phyloP scores from a whole-genome alignment of 1,140 invertebrate species.

The Bacillus rossius region DNA sequence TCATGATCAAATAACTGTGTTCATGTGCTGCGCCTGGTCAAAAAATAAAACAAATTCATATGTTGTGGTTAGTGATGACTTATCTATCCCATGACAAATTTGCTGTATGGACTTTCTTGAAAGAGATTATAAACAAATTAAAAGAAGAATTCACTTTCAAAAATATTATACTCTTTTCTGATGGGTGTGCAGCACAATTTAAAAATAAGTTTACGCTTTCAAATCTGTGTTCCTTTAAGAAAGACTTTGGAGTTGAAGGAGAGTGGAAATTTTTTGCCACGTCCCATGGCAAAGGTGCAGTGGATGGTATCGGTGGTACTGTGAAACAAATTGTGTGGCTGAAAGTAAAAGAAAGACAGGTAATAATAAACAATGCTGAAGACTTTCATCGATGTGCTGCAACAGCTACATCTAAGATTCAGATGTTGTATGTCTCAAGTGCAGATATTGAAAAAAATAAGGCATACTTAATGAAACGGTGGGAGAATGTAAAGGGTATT shows the following conservation, averaged over 20 bases:
- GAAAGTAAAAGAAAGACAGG: background rate
- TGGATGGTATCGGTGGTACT: slow-evolving; percentile 21
- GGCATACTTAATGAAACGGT: too few relatives aligned
- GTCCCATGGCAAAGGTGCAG: slow-evolving; percentile 27
- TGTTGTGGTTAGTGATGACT: slow-evolving; percentile 1
- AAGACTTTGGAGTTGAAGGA: slow-evolving; percentile 24
- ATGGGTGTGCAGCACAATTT: slow-evolving; percentile 29
- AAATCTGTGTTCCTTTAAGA: background rate
- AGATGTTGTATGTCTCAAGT: background rate
- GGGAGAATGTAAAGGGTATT: too few relatives aligned
- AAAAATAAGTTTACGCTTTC: slow-evolving; percentile 26
- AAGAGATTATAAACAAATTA: background rate
- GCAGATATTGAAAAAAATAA: background rate
- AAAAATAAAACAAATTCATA: background rate
- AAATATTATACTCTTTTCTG: slow-evolving; percentile 18
- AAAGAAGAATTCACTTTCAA: background rate
- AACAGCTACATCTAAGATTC: background rate
- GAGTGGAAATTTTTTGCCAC: slow-evolving; percentile 32
- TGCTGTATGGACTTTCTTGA: background rate
- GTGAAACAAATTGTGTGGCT: background rate
- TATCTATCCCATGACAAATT: background rate
- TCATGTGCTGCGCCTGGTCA: background rate
- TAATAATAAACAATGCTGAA: background rate
- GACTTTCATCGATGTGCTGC: background rate
- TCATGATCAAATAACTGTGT: background rate